Conservation (phyloP, 2,113 vertebrate species). For the Proteles cristata region DNA sequence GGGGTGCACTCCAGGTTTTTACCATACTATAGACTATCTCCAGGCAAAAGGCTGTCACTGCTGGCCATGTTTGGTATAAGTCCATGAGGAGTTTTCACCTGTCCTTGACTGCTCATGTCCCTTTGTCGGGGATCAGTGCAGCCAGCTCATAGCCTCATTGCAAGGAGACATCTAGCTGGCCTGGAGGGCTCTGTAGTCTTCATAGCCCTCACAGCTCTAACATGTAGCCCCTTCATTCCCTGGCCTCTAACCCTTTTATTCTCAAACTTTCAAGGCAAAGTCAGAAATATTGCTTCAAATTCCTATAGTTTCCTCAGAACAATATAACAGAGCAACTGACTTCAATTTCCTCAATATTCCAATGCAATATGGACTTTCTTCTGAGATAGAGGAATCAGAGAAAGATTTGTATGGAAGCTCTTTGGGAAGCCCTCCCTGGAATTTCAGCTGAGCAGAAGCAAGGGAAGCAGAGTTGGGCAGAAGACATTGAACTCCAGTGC, state of each 20-base stretch:
- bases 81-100: background rate
- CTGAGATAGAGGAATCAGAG: background rate
- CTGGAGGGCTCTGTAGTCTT: background rate
- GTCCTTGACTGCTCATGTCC: background rate
- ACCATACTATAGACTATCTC: background rate
- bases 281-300: background rate
- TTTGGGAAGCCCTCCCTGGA: background rate
- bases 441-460: background rate
- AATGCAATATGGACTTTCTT: background rate
- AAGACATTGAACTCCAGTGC: background rate
- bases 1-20: background rate
- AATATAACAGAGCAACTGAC: background rate
- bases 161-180: background rate
- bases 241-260: background rate
- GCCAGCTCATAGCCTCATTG: background rate
- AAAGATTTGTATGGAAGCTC: background rate
- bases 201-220: background rate
- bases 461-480: background rate
- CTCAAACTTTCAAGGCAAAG: background rate
- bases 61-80: background rate
- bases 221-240: background rate
- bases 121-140: rapidly evolving
- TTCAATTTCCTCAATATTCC: background rate
- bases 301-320: background rate
- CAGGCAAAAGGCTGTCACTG: background rate